Conservation (phyloP, 2,797 vertebrate genomes). For the Trachops cirrhosus region DNA sequence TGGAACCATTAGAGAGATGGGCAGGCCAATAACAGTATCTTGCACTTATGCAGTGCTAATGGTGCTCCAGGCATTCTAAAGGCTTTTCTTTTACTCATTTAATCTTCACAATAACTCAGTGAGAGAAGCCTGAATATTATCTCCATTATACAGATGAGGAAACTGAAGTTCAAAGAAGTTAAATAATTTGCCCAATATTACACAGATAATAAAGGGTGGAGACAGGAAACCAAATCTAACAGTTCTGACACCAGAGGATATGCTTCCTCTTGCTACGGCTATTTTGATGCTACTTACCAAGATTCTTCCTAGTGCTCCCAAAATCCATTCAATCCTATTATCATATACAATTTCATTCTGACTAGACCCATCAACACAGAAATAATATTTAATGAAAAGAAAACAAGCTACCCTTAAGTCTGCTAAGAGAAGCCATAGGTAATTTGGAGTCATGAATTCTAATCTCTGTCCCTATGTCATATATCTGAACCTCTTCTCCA, state of each 20-base stretch:
- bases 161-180: background rate
- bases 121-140: background rate
- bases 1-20: background rate
- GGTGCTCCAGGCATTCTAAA: too few relatives aligned
- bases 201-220: background rate
- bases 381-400: background rate
- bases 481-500: background rate
- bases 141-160: background rate
- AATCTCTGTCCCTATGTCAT: background rate
- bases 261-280: background rate
- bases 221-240: background rate
- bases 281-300: background rate
- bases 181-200: background rate
- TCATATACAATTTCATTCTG: background rate
- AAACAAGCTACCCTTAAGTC: background rate
- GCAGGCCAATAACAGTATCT: background rate
- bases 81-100: background rate
- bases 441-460: background rate
- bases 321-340: background rate
- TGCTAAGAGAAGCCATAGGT: background rate
- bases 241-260: background rate
- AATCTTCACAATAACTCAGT: background rate
- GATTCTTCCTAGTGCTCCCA: background rate
- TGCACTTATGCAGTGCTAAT: background rate
- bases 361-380: background rate